These are phyloP conservation scores for Hofmannophila pseudospretella DNA, from an alignment of 2,888 invertebrate genomes.

Conservation along the genomic window DNA sequence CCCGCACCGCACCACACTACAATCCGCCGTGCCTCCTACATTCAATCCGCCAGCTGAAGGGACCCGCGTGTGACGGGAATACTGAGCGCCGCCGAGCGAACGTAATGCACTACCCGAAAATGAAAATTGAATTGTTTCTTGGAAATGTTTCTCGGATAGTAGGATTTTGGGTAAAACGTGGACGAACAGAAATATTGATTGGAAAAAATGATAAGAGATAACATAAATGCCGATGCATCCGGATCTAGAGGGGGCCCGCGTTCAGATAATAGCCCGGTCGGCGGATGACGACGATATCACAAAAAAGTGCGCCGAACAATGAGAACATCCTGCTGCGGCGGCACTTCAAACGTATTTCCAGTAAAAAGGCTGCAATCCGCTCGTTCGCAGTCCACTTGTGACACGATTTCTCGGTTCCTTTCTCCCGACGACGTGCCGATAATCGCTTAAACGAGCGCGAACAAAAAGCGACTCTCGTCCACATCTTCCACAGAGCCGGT, in stretches of 20 bases:
- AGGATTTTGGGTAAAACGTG: too few relatives aligned
- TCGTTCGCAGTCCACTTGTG: constrained; percentile 16
- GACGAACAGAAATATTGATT: too few relatives aligned
- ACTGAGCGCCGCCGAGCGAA: constrained; percentile 19
- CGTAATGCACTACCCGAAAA: constrained; percentile 17
- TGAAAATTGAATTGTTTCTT: constrained; percentile 27
- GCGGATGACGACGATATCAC: too few relatives aligned
- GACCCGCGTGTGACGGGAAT: constrained; percentile 28
- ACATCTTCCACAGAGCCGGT: constrained; percentile 8
- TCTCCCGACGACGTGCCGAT: constrained; percentile 17
- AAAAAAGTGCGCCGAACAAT: too few relatives aligned
- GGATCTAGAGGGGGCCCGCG: too few relatives aligned
- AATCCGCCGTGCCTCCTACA: constrained; percentile 40
- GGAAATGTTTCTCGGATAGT: too few relatives aligned
- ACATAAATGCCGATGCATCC: too few relatives aligned
- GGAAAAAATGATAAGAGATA: too few relatives aligned
- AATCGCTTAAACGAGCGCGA: constrained; percentile 13
- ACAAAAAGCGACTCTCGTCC: constrained; percentile 15
- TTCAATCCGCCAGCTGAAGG: constrained; percentile 44
- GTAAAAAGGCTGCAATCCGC: background rate
- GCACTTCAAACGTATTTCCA: background rate
- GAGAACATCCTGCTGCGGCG: too few relatives aligned
- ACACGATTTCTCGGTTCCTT: constrained; percentile 18
- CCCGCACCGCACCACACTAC: too few relatives aligned
- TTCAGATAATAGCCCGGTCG: too few relatives aligned